Conservation (phyloP, 2,888 invertebrate species). For the Sarcophaga variegata region DNA sequence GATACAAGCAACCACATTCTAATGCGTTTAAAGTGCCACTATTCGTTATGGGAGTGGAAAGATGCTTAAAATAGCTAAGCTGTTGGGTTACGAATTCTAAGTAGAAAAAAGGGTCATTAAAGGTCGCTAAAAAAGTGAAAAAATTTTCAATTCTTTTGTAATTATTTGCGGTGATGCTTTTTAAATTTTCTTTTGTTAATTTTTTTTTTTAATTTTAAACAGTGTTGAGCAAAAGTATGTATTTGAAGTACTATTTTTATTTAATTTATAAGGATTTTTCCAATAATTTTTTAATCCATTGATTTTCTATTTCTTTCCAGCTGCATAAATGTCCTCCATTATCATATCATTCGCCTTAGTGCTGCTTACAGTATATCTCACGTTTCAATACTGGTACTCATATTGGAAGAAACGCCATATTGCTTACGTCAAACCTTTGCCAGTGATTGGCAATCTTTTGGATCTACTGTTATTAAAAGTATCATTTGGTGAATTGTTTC, state of each 20-base stretch:
- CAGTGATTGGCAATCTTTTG: constrained; percentile 80
- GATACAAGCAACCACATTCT: constrained; percentile 65
- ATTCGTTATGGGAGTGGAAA: background rate
- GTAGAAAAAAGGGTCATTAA: background rate
- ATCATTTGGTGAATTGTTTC: constrained; percentile 78
- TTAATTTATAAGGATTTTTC: background rate
- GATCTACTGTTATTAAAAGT: constrained; percentile 77
- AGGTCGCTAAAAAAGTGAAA: constrained; percentile 23
- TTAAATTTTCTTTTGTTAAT: background rate
- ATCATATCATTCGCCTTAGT: background rate
- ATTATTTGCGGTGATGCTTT: background rate
- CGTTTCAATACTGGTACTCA: constrained; percentile 68
- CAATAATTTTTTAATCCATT: background rate
- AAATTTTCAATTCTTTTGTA: constrained; percentile 12
- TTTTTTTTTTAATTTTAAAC: background rate
- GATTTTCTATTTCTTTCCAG: background rate
- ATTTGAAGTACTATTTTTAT: no score
- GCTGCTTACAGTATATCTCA: constrained; percentile 48
- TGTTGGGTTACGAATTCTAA: background rate
- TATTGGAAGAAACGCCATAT: constrained; percentile 77
- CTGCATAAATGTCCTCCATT: constrained; percentile 32
- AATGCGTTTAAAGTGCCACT: constrained; percentile 13
- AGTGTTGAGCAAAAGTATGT: background rate
- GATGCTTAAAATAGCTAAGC: background rate
- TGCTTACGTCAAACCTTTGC: constrained; percentile 74